Evolutionary conservation across 2,113 vertebrate species (phyloP).

Genomic region (Vireo altiloquus): DNA sequence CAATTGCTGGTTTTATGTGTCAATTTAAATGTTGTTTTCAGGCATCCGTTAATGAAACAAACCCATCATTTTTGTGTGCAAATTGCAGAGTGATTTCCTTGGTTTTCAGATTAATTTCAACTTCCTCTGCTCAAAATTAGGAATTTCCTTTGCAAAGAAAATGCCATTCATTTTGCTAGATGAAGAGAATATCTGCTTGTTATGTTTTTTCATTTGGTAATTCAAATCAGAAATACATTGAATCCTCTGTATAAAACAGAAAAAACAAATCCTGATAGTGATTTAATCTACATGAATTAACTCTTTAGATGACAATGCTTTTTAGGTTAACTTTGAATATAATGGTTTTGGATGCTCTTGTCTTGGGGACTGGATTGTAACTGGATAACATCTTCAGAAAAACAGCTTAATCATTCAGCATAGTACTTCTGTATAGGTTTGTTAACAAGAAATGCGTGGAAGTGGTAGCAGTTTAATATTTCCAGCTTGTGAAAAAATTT

Average conservation of each 20-base stretch:
- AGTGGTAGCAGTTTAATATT: background rate
- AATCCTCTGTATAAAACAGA: background rate
- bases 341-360: background rate
- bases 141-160: constrained; percentile 48
- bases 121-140: constrained; percentile 55
- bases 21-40: constrained; percentile 84
- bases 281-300: background rate
- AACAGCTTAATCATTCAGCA: background rate
- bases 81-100: constrained; percentile 54
- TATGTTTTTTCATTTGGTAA: background rate
- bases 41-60: constrained; percentile 86
- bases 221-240: background rate
- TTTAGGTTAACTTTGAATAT: background rate
- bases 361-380: background rate
- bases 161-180: background rate
- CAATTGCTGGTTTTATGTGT: constrained; percentile 95
- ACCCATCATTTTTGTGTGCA: constrained; percentile 70
- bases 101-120: constrained; percentile 57
- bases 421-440: background rate
- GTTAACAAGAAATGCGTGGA: background rate
- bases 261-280: constrained; percentile 16
- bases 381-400: background rate
- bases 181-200: background rate
- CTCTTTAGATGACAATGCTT: background rate
- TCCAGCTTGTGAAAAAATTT: background rate